Evolutionary conservation across 2,888 invertebrate genomes (phyloP), one percentile per base, ranked within the genome.

Genomic region (Disparrhopalites patrizii): DNA sequence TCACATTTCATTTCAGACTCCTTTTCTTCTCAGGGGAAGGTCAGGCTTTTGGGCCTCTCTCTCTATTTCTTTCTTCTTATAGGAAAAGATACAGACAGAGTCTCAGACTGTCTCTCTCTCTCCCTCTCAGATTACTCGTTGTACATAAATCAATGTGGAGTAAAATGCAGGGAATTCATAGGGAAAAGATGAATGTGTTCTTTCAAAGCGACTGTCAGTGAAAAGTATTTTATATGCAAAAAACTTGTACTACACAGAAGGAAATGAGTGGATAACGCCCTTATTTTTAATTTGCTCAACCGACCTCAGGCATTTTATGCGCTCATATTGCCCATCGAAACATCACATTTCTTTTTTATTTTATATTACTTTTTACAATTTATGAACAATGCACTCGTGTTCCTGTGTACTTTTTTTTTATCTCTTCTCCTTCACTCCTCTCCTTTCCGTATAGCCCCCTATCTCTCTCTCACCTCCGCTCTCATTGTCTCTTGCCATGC

Each of bases 201-300:
- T 31, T 57, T 57, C 38, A 38, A 57, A 40, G 38, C 50, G 51
- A 52, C 50, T 62, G 66, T 66, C 66, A 66, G 62, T 57, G 60
- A 50, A 62, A 66, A 65, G 51, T 66, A 60, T 66, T 66, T 66
- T 66, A 66, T 62, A 66, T 66, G 66, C 66, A 66, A 62, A 66
- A 66, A 52, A 38, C 58, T 66, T 57, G 60, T 61, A 66, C 54
- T 62, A 66, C 66, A 66, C 56, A 61, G 66, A 62, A 60, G 61
- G 60, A 66, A 62, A 62, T 56, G 66, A 51, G 33, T 57, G 58
- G 65, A 65, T 50, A 58, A 66, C 66, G 66, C 66, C 66, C 66
- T 66, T 62, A 61, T 54, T 61, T 66, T 61, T 66, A 66, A 66
- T 66, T 66, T 66, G 66, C 56, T 62, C 28, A 57, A 52, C 51